Evolutionary conservation across 2,888 invertebrate species (phyloP), one percentile per base, ranked within the genome.

Genomic region (Sericinus montela): DNA sequence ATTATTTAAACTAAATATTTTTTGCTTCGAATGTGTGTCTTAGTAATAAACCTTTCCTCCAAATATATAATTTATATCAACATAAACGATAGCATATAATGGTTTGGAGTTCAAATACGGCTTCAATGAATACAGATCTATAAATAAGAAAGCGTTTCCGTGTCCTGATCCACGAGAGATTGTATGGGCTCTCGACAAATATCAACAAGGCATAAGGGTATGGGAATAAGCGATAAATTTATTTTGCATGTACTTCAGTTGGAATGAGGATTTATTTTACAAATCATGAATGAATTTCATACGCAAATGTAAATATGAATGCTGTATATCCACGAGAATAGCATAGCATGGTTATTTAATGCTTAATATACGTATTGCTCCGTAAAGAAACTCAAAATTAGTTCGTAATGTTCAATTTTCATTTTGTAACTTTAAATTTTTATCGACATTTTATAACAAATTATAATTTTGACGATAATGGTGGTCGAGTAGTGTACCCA

Each of bases 181-280:
- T 48, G 42, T 42, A 48, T 48, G 41, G 42, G 42, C 42, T 37
- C 48, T 48, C 37, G 42, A 48, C 48, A 48, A 48, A 48, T 37
- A 48, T 48, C 48, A 48, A 48, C 48, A 43, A 48, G 48, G 37
- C 37, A 32, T 23, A 32, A 48, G 37, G 37, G 48, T 42, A 36
- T 32, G 37, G 23, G 30, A 32, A 37, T 30, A 42, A 43, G 37
- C 48, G 15, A 30, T 48, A 48, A 48, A 48, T 48, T 42, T 48
- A 48, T 48, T 48, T 48, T 42, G 37, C 37, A 42, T 48, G 37
- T 42, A 42, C 48, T 48, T 42, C 16, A 42, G 30, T 19, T 19
- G 16, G 25, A 34, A 40, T 13, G 9, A 19, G 36, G n/a, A 28
- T 36, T 42, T 37, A 40, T 35, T 48, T 42, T 37, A 10, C 32